Evolutionary conservation across 2,113 vertebrate species (phyloP).

Genomic region (Odocoileus hemionus): DNA sequence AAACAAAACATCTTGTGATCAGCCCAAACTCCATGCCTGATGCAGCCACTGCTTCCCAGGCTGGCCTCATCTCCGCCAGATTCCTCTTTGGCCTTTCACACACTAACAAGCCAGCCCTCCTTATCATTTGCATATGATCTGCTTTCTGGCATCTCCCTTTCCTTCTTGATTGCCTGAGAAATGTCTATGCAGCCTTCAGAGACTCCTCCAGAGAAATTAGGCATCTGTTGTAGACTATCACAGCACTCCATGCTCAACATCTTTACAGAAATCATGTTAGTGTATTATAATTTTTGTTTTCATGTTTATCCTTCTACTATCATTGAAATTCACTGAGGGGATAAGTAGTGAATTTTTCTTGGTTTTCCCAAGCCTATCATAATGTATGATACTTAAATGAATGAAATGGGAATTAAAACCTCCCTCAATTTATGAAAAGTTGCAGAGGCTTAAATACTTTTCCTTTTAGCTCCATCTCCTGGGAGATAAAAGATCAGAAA

Average conservation of each 20-base stretch:
- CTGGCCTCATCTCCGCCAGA: background rate
- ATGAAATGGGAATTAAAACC: background rate
- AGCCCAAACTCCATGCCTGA: background rate
- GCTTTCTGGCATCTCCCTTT: background rate
- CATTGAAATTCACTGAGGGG: background rate
- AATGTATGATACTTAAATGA: background rate
- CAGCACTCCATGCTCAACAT: background rate
- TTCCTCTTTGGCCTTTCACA: background rate
- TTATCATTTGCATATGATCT: background rate
- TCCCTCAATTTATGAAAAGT: constrained; percentile 10
- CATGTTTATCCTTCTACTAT: background rate
- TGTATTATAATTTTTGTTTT: background rate
- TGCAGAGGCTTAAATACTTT: background rate
- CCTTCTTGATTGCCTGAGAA: background rate
- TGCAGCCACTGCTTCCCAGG: background rate
- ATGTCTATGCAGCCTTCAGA: background rate
- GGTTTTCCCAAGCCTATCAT: background rate
- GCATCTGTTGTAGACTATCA: background rate
- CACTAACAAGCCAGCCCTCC: background rate
- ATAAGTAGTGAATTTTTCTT: background rate
- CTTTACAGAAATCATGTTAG: background rate
- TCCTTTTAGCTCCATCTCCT: background rate
- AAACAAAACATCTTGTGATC: background rate
- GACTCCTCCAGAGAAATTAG: background rate
- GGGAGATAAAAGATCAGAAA: constrained; percentile 4